A percentile compares a stretch with the other conserved stretches of the same genome.
Evolutionary conservation across 1,140 invertebrate species (phyloP).

Genomic region (Drosophila sulfurigaster): DNA sequence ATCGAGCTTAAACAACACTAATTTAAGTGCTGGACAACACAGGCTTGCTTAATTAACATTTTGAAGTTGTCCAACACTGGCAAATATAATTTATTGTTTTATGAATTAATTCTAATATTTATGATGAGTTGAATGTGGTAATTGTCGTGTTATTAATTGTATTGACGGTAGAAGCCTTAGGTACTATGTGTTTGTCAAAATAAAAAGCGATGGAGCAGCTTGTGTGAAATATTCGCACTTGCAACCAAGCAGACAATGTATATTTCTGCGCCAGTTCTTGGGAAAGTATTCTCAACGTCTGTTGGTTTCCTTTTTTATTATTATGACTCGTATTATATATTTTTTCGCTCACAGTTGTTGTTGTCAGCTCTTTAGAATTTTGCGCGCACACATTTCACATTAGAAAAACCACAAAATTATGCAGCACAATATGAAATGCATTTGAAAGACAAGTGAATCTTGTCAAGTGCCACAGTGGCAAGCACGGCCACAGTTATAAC

Average conservation of each 20-base stretch:
- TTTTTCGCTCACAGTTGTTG: slow-evolving; percentile 7
- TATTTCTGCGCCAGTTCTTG: slow-evolving; percentile 51
- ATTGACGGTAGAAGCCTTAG: not conserved
- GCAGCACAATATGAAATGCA: slow-evolving; percentile 81
- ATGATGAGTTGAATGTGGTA: no score
- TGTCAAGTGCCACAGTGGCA: slow-evolving; percentile 71
- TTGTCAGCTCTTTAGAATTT: slow-evolving; percentile 41
- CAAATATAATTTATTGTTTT: not conserved
- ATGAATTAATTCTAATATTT: no score
- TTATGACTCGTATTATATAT: not conserved
- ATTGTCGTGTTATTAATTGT: not conserved
- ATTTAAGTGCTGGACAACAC: not conserved
- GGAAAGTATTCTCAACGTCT: slow-evolving; percentile 58
- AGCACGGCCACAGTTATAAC: slow-evolving; percentile 1
- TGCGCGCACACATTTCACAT: slow-evolving; percentile 65
- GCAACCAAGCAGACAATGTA: slow-evolving; percentile 10
- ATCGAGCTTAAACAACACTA: not conserved
- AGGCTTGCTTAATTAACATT: no score
- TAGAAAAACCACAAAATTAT: slow-evolving; percentile 78
- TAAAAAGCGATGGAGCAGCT: slow-evolving; percentile 45
- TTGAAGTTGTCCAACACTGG: not conserved
- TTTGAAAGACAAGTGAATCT: slow-evolving; percentile 82
- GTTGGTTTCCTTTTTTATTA: not conserved
- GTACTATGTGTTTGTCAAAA: not conserved
- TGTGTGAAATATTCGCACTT: slow-evolving; percentile 47